A percentile compares a stretch with the other conserved stretches of the same genome.
These are phyloP conservation scores for Numenius arquata DNA, from an alignment of 2,113 vertebrate species.

Conservation along the genomic window DNA sequence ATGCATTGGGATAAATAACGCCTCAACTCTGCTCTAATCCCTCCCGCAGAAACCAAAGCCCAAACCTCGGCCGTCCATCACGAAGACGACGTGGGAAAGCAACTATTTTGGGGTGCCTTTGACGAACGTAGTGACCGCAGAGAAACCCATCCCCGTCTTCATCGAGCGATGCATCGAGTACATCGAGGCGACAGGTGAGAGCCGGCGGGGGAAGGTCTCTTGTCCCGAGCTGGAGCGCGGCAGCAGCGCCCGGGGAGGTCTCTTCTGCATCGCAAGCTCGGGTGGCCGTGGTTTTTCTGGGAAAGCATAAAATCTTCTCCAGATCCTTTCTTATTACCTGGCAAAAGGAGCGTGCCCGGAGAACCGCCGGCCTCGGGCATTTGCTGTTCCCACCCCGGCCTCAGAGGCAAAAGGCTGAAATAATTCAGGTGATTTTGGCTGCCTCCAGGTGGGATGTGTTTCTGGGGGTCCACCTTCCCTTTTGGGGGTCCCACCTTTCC, in stretches of 20 bases:
- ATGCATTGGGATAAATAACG: background rate
- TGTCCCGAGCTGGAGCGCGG: rapidly evolving
- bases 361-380: rapidly evolving
- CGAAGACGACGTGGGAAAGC: constrained; percentile 89
- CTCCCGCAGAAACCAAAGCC: constrained; percentile 83
- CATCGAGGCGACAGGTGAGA: constrained; percentile 91
- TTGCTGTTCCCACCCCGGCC: background rate
- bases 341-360: background rate
- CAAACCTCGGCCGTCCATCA: constrained; percentile 87
- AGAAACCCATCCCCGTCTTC: constrained; percentile 90
- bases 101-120: constrained; percentile 92
- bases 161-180: constrained; percentile 94
- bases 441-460: background rate
- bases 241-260: background rate
- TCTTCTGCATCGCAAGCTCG: rapidly evolving
- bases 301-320: background rate
- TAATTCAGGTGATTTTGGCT: background rate
- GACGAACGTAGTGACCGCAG: constrained; percentile 78
- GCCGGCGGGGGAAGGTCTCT: background rate
- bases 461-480: background rate
- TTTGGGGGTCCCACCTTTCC: background rate
- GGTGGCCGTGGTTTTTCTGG: rapidly evolving
- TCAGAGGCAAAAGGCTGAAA: background rate
- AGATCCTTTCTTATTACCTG: background rate
- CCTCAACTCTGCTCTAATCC: background rate